Base-by-base conservation (phyloP, 2,113 vertebrate genomes). In the Vimba vimba region DNA sequence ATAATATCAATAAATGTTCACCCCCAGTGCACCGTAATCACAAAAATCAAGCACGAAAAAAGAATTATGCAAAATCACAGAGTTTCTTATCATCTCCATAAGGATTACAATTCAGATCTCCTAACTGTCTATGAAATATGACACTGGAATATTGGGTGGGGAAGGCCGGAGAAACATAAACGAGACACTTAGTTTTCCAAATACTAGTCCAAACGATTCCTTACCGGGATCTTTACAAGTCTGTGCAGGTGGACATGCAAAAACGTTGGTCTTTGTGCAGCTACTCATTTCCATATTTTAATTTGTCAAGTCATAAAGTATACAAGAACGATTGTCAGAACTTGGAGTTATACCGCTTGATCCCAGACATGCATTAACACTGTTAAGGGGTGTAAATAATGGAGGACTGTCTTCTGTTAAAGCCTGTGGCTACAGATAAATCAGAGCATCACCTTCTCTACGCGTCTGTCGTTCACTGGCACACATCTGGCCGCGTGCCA, bases 351-450 rank as follows among this genome's bases (percentile, higher is more conserved):
- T 33, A 50, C n/a, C 75, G n/a, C 77, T n/a, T 73, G 74, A 75
- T 86, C 85, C 64, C 60, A 82, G 82, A 82, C 39, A 78, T 2
- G 66, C 71, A 73, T 84, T 88, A 69, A 25, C 68, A 62, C 75
- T 45, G 39, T 76, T 43, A 0, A 9, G 39, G 39, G 39, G 39
- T 43, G 39, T 9, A 43, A 43, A 43, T 57, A 52, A 36, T 85
- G 73, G 57, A 60, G 69, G 21, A 52, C 83, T 36, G 43, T 59
- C 79, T 88, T 88, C 89, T 86, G 89, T 88, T 90, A 75, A 82
- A 85, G 82, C 89, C 89, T 87, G 85, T 80, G 86, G 85, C 85
- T 85, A 50, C 55, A 71, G 30, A 45, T 62, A 76, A 86, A 75
- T 81, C 69, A 86, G 79, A 71, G 47, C 80, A 39, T 33, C 79